Conservation (phyloP, 1,140 invertebrate genomes). For the Chlorops oryzae region DNA sequence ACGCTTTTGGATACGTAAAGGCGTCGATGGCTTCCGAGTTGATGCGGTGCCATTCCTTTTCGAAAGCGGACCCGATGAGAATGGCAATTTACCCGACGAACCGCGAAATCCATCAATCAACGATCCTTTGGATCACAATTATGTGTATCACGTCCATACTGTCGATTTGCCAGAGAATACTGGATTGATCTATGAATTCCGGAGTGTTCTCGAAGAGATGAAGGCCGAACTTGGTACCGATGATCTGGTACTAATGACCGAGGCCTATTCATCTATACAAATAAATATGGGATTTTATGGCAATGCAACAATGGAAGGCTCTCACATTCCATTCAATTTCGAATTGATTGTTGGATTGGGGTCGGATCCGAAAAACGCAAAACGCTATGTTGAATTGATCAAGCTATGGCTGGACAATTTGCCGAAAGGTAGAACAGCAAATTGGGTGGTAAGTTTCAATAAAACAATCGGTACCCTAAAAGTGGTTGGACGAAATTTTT, state of each 20-base stretch:
- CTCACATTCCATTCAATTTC: conserved; percentile 60
- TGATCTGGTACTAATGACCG: conserved; percentile 61
- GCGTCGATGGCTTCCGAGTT: conserved; percentile 66
- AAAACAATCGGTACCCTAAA: conserved; percentile 15
- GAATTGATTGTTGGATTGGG: conserved; percentile 45
- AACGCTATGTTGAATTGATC: conserved; percentile 40
- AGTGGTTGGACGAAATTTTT: not conserved
- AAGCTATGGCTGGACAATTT: conserved; percentile 53
- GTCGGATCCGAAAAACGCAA: not conserved
- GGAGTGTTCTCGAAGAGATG: conserved; percentile 47
- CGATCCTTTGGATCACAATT: conserved; percentile 41
- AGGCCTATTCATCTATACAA: conserved; percentile 56
- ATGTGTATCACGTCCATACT: conserved; percentile 50
- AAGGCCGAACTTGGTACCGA: not conserved
- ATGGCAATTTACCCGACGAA: conserved; percentile 40
- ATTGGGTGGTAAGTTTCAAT: conserved; percentile 53
- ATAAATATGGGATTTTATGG: conserved; percentile 18
- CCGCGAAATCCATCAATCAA: conserved; percentile 12
- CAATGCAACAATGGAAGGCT: conserved; percentile 50
- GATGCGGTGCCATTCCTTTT: conserved; percentile 55
- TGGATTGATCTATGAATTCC: conserved; percentile 50
- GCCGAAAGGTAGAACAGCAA: conserved; percentile 51
- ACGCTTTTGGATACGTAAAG: conserved; percentile 62
- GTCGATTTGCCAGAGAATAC: conserved; percentile 46
- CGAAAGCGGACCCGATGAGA: conserved; percentile 44